Conservation (phyloP, 2,888 invertebrate species). For the Hirtodrosophila cameraria region DNA sequence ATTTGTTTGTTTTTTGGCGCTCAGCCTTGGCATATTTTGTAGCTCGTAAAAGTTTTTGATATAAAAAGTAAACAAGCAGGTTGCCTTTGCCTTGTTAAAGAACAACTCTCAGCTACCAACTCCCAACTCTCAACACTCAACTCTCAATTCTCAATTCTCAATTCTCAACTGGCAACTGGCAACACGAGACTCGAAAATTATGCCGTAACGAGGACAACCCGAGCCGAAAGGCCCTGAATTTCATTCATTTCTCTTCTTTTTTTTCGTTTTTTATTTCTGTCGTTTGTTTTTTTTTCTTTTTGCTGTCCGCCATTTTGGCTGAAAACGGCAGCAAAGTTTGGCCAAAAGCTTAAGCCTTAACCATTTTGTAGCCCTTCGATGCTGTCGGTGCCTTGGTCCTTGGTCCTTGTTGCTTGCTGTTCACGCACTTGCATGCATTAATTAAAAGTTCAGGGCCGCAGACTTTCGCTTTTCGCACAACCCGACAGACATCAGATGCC, state of each 20-base stretch:
- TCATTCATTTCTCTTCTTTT: slow-evolving; percentile 9
- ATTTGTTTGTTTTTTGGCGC: slow-evolving; percentile 64
- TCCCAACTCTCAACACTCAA: too few species aligned
- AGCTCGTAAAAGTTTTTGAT: slow-evolving; percentile 77
- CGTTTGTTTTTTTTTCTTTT: too few species aligned
- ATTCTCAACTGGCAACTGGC: not conserved
- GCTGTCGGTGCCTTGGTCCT: too few species aligned
- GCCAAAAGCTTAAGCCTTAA: slow-evolving; percentile 20
- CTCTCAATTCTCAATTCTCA: not conserved
- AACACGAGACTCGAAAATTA: slow-evolving; percentile 15
- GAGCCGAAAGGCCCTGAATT: not conserved
- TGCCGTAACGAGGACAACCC: slow-evolving; percentile 18
- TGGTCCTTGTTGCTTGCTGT: slow-evolving; percentile 5
- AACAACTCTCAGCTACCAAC: too few species aligned
- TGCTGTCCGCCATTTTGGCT: slow-evolving; percentile 5
- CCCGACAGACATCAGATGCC: slow-evolving; percentile 31
- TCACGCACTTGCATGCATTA: slow-evolving; percentile 69
- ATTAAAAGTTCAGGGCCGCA: slow-evolving; percentile 68
- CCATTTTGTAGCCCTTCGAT: slow-evolving; percentile 25
- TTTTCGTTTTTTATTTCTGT: not conserved
- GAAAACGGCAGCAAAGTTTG: slow-evolving; percentile 4
- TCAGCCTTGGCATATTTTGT: slow-evolving; percentile 68
- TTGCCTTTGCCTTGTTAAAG: too few species aligned
- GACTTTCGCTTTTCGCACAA: not conserved
- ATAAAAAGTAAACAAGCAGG: slow-evolving; percentile 71